Conservation (phyloP, 2,113 vertebrate species). For the Sturnira hondurensis region DNA sequence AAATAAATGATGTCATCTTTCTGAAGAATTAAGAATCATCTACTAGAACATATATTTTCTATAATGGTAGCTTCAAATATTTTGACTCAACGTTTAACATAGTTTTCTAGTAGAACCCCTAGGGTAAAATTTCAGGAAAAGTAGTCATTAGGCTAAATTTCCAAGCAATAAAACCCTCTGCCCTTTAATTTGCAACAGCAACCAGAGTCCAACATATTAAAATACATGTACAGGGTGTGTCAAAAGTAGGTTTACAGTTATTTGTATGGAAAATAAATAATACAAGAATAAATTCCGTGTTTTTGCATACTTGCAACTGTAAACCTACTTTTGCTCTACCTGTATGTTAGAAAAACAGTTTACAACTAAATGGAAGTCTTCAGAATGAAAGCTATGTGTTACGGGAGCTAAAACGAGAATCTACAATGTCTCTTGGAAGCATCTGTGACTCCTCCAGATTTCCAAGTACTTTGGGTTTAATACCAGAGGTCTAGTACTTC, state of each 20-base stretch:
- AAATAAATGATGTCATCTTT: background rate
- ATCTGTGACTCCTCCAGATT: background rate
- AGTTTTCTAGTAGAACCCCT: background rate
- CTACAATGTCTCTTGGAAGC: background rate
- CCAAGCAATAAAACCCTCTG: background rate
- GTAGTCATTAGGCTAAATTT: background rate
- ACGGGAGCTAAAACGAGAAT: background rate
- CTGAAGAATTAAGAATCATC: background rate
- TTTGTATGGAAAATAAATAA: background rate
- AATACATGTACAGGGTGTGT: background rate
- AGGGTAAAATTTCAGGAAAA: background rate
- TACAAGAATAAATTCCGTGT: background rate
- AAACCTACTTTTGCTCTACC: background rate
- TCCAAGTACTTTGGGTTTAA: background rate
- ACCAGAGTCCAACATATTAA: background rate
- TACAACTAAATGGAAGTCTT: background rate
- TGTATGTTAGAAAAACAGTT: background rate
- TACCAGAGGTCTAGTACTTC: background rate
- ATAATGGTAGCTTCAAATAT: background rate
- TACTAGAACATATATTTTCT: background rate
- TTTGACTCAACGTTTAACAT: conserved; percentile 18
- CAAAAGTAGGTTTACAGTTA: background rate
- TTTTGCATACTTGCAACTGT: background rate
- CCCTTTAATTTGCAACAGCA: conserved; percentile 15
- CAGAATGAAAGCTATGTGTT: background rate